Base-by-base conservation (phyloP, 2,113 vertebrate genomes). In the Marmota monax region DNA sequence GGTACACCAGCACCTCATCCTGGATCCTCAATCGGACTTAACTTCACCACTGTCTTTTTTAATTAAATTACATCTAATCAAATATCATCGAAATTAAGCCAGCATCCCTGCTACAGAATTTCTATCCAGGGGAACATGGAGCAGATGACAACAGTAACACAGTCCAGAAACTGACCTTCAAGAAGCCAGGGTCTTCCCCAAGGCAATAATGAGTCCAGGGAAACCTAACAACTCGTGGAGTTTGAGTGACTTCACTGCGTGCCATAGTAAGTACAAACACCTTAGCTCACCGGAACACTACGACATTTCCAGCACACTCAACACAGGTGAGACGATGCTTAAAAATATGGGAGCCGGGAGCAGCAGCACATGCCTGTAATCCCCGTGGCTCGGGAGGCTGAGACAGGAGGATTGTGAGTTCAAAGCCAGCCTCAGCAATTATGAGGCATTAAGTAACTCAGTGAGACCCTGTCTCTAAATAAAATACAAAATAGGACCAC, bases 11-110 rank as follows among this genome's bases (percentile, higher is more conserved):
- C 23, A 37, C 13, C 2, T 20, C 42, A 53, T 74, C 83, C 53
- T 53, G 4, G 53, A 88, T 65, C 39, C 23, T 39, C 77, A 17
- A 25, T 63, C 2, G 94, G n/a, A 78, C 70, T 89, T 96, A 95
- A 85, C 78, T 96, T 95, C 63, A 0, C 90, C 58, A 73, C 96
- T 84, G 83, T 4, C 42, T 89, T 70, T 97, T 74, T 83, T 88
- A 93, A 97, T 77, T 92, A 37, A 96, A 93, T 63, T 69, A 95
- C 89, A 61, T 51, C 69, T 89, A 89, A 95, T 95, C 96, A 97
- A 97, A 95, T 95, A 96, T 0, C 90, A 94, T 95, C 97, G 95
- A 97, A 98, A 98, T 95, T 94, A 97, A 97, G 80, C 42, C 61
- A 80, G 32, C 11, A 37, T 25, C 77, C 97, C 69, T 95, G 95